Base-by-base conservation (phyloP, 2,113 vertebrate genomes). In the Turdus rufiventris region DNA sequence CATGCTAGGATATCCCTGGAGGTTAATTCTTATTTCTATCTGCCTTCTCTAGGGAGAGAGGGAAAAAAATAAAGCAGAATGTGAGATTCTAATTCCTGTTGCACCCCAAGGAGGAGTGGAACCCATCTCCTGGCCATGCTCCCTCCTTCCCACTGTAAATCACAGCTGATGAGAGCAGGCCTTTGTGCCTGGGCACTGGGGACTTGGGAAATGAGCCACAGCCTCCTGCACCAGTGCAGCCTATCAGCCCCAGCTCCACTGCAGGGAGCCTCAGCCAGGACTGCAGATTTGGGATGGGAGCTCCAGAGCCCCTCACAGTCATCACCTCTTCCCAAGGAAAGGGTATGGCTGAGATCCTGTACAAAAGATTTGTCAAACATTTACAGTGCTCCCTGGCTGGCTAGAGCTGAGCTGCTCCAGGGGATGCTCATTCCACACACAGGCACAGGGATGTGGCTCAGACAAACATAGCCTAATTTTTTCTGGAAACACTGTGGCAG, bases 111-210 rank as follows among this genome's bases (percentile, higher is more conserved):
- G 2, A 72, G 47, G 47, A 38, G 24, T 1, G 9, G n/a, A 72
- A 65, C 28, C 31, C 5, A 0, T 4, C 9, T 40, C n/a, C 6
- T 0, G 0, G 34, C 38, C 1, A 0, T 0, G 0, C 54, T 60
- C 51, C n/a, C 38, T 8, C 70, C 28, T 26, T 74, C 36, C 56
- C 91, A 2, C 5, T 13, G 60, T 14, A 34, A 89, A 76, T 9
- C 4, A 24, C 65, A 72, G 56, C 7, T 7, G 79, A 86, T 54
- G 90, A 84, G 75, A 84, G 83, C 21, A 5, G 6, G 57, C 62
- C 48, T 79, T 75, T 20, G 12, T 10, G 6, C 8, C 80, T 75
- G 10, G 8, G 72, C 1, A 6, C 76, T 45, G 28, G 0, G 36
- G 65, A 78, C 88, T 24, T 79, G 94, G 93, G 61, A 92, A 91